Evolutionary conservation across 2,888 invertebrate genomes (phyloP).

Genomic region (Agriopis aurantiaria): DNA sequence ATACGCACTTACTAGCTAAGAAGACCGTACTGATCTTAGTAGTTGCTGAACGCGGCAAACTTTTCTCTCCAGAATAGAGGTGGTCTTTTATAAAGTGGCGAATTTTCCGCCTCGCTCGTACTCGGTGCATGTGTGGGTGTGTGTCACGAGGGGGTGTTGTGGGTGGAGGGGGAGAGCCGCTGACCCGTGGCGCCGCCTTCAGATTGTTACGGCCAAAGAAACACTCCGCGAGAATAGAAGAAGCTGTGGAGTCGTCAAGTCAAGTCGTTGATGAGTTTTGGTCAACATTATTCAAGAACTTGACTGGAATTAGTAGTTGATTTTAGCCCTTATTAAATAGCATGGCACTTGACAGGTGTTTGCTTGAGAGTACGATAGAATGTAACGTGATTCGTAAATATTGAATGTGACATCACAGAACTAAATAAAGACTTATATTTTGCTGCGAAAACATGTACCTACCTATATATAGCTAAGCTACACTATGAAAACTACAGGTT

Average conservation of each 20-base stretch:
- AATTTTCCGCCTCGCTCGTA: conserved; percentile 65
- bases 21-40: neutral
- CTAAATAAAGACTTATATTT: no score
- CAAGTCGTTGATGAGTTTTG: conserved; percentile 2
- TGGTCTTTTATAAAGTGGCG: conserved; percentile 57
- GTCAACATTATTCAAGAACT: neutral
- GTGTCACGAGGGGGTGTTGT: conserved; percentile 38
- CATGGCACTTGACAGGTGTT: no score
- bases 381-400: no score
- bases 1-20: neutral
- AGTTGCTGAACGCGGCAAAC: conserved; percentile 13
- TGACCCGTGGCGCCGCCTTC: conserved; percentile 85
- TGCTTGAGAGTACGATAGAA: no score
- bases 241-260: conserved; percentile 49
- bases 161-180: conserved; percentile 69
- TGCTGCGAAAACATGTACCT: no score
- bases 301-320: no score
- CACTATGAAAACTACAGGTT: no score
- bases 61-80: conserved; percentile 40
- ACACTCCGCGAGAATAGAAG: conserved; percentile 66
- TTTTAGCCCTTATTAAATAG: no score
- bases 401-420: no score
- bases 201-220: conserved; percentile 84
- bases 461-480: no score
- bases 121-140: conserved; percentile 47